Base-by-base conservation (phyloP, 2,113 vertebrate species). In the Mobula hypostoma region DNA sequence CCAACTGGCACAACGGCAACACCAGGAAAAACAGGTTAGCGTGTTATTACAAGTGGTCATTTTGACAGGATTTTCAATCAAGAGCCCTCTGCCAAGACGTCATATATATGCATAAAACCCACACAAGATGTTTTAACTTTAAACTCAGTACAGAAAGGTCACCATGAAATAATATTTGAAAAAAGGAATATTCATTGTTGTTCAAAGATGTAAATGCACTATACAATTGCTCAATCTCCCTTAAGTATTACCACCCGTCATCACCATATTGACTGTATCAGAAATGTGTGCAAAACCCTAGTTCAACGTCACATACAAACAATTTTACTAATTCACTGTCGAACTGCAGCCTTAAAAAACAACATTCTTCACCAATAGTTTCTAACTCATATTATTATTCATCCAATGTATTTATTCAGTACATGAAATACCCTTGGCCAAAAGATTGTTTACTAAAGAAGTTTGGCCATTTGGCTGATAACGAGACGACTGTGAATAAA, bases 61-160 rank as follows among this genome's bases (percentile, higher is more conserved):
- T 93, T 93, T 74, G 91, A 93, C 91, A 93, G 70, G 91, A 56
- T 93, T 93, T 66, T 93, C 91, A 93, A 93, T 93, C 91, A 93
- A 74, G 48, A 56, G 68, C 91, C 91, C 32, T 93, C 40, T 93
- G 91, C 91, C 90, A 93, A 93, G 91, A 93, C 24, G 19, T 76
- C 91, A 76, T 93, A 74, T 76, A 74, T 56, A 93, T 93, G 68
- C 70, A 93, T 76, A 74, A 93, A 93, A 93, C 91, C 91, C 91
- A 93, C 91, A 93, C 91, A 93, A 93, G 91, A 74, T 74, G 70
- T 93, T 93, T 93, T 74, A 70, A 70, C 88, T 92, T 92, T 92
- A 93, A 93, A 76, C 74, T 93, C 70, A 29, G 91, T 70, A 93
- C 21, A 74, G 68, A 74, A 74, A 76, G 91, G 91, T 93, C 91